Conservation (phyloP, 2,113 vertebrate genomes). For the Ammodytes dubius region DNA sequence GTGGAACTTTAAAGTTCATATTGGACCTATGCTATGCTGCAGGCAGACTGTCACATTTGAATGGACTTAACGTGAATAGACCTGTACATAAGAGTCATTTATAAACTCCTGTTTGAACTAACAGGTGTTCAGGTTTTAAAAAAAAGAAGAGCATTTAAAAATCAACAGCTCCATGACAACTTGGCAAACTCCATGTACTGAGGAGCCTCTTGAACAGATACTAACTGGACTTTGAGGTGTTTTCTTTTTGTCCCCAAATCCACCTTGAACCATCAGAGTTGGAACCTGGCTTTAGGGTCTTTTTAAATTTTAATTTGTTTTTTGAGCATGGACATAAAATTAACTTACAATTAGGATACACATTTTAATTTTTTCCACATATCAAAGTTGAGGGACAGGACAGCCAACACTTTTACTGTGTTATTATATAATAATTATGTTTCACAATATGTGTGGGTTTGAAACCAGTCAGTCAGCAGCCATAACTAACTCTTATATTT, state of each 20-base stretch:
- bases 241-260: background rate
- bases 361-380: background rate
- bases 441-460: background rate
- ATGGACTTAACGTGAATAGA: too few species aligned
- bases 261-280: background rate
- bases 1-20: background rate
- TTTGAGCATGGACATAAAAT: background rate
- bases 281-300: too few species aligned
- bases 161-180: conserved; percentile 13
- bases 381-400: background rate
- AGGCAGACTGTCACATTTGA: too few species aligned
- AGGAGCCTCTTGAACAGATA: background rate
- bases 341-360: background rate
- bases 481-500: background rate
- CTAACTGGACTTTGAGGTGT: background rate
- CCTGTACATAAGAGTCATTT: too few species aligned
- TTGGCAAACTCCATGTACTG: background rate
- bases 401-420: background rate
- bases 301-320: background rate
- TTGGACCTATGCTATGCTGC: background rate
- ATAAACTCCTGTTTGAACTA: background rate
- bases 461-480: conserved; percentile 2
- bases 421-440: background rate
- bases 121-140: background rate
- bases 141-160: background rate